Evolutionary conservation across 1,140 invertebrate species (phyloP), one percentile per base, ranked within the genome.

Genomic region (Lepidostoma basale): DNA sequence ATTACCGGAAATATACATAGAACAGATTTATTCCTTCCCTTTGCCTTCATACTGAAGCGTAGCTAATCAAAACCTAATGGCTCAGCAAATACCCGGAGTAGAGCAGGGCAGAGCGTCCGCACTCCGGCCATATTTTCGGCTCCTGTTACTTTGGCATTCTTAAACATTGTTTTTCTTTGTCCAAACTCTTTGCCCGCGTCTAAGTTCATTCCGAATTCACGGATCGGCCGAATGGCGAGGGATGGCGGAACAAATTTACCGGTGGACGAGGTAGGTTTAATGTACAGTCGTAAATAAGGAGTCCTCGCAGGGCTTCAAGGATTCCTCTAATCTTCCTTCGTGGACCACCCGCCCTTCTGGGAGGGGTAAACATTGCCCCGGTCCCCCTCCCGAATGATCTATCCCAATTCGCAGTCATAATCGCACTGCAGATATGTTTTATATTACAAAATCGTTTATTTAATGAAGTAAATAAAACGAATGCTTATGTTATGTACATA

Each of bases 21-120:
- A 54, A 54, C 26, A 30, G 49, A 54, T 54, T 54, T 54, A 54
- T 54, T 30, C 26, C n/a, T 54, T 30, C 26, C 49, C n/a, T 54
- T 54, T 54, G 49, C 49, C 26, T 54, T 54, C 26, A 54, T 54
- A 54, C 49, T 54, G 30, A n/a, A 59, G 33, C 33, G 63, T 20
- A 65, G 63, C 63, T 49, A 65, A 65, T 65, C 63, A 65, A 65
- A 65, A 65, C 30, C 63, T 65, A 65, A 65, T 65, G 63, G 63
- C 26, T 65, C 63, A 65, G 63, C 63, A 65, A 65, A 65, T 65
- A 65, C 63, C 52, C 63, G 12, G 63, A 65, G 45, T 28, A 36
- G 10, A 36, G 33, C 10, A 36, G 1, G 9, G 33, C n/a, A 1
- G 14, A 16, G 14, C n/a, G 12, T 3, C 10, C 10, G 18, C 47